Evolutionary conservation across 2,113 vertebrate genomes (phyloP).

Genomic region (Cavia aperea): DNA sequence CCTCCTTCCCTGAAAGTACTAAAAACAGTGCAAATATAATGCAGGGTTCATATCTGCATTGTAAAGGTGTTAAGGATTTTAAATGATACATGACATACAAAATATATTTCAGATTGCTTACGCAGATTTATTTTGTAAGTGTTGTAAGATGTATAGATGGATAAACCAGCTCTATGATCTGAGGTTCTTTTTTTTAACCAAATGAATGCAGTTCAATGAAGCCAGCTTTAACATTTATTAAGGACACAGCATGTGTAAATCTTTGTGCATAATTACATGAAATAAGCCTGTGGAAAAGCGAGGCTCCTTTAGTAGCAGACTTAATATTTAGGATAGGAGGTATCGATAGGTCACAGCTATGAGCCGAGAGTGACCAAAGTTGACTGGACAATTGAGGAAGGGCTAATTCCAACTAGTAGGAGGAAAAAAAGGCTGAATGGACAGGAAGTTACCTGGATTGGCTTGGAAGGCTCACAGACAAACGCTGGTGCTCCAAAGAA

Average conservation of each 20-base stretch:
- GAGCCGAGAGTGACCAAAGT: background rate
- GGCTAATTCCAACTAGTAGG: fast-evolving
- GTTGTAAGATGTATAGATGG: background rate
- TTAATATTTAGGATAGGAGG: background rate
- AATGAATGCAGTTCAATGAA: background rate
- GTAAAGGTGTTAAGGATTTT: background rate
- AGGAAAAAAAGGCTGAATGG: background rate
- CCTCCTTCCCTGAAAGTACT: background rate
- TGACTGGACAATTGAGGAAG: background rate
- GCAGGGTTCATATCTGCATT: background rate
- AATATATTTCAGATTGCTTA: background rate
- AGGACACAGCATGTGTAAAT: background rate
- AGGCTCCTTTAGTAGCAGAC: background rate
- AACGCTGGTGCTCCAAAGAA: background rate
- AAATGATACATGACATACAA: background rate
- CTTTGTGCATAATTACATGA: too few species aligned
- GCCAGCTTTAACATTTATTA: background rate
- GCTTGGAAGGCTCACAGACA: background rate
- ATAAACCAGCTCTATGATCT: background rate
- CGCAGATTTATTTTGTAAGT: background rate
- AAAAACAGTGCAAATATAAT: background rate
- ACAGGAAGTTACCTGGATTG: background rate
- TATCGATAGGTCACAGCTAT: background rate
- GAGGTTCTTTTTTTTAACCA: background rate
- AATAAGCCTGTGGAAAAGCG: background rate